Conservation (phyloP, 2,888 invertebrate species). For the Diloba caeruleocephala region DNA sequence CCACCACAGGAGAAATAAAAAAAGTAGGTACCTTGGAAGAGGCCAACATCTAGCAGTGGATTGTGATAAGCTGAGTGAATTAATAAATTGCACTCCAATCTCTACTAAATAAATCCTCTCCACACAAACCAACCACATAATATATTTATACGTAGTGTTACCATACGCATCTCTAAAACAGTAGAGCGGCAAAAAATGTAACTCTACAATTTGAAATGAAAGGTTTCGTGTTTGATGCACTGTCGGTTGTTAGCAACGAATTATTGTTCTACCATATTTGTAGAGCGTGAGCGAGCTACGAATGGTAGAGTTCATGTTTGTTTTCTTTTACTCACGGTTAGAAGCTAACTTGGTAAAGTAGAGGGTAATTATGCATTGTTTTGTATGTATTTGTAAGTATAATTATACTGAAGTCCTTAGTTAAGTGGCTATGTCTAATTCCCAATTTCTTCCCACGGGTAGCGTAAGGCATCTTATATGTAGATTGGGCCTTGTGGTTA, state of each 20-base stretch:
- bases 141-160: constrained; percentile 42
- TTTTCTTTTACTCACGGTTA: constrained; percentile 27
- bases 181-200: constrained; percentile 71
- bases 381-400: constrained; percentile 11
- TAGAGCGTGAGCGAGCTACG: constrained; percentile 29
- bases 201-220: constrained; percentile 69
- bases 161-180: constrained; percentile 68
- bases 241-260: constrained; percentile 69
- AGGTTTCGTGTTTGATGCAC: constrained; percentile 64
- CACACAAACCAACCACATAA: constrained; percentile 20
- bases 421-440: constrained; percentile 7
- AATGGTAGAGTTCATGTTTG: constrained; percentile 32
- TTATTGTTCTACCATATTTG: constrained; percentile 52
- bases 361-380: constrained; percentile 35
- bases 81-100: too few relatives aligned
- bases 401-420: constrained; percentile 25
- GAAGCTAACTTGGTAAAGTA: constrained; percentile 7
- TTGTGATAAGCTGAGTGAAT: too few relatives aligned
- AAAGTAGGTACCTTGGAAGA: too few relatives aligned
- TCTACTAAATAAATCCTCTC: constrained; percentile 16
- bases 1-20: too few relatives aligned
- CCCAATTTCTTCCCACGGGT: constrained; percentile 23
- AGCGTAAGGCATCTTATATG: background rate
- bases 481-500: too few relatives aligned
- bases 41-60: too few relatives aligned